Conservation (phyloP, 2,888 invertebrate species). For the Drosophila stalkeri region DNA sequence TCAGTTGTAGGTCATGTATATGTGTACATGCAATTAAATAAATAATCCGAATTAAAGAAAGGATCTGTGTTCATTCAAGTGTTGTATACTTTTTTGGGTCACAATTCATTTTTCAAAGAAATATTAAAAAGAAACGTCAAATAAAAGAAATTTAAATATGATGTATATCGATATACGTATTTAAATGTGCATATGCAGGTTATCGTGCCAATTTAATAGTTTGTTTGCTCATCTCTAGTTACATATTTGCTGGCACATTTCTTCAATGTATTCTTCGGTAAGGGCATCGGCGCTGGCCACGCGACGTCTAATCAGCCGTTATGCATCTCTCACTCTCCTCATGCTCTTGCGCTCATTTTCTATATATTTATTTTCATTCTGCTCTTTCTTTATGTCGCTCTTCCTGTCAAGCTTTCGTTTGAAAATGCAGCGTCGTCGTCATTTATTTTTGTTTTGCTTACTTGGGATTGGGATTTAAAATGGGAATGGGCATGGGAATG, state of each 20-base stretch:
- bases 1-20: not conserved
- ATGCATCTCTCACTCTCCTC: not conserved
- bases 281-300: conserved; percentile 55
- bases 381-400: conserved; percentile 1
- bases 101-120: not conserved
- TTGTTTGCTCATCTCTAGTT: not conserved
- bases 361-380: not conserved
- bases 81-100: conserved; percentile 3
- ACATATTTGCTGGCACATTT: not conserved
- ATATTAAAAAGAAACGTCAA: not conserved
- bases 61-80: not conserved
- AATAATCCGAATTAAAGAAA: not conserved
- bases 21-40: not conserved
- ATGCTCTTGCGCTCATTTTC: not conserved
- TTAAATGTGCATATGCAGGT: not conserved
- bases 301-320: conserved; percentile 44
- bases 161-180: not conserved
- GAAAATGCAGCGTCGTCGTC: conserved; percentile 15
- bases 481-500: conserved; percentile 20
- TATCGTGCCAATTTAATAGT: not conserved
- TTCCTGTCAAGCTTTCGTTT: conserved; percentile 5
- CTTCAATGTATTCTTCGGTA: not conserved
- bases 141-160: not conserved
- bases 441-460: conserved; percentile 45
- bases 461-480: conserved; percentile 15